Evolutionary conservation across 2,113 vertebrate species (phyloP).

Genomic region (Oncorhynchus keta): DNA sequence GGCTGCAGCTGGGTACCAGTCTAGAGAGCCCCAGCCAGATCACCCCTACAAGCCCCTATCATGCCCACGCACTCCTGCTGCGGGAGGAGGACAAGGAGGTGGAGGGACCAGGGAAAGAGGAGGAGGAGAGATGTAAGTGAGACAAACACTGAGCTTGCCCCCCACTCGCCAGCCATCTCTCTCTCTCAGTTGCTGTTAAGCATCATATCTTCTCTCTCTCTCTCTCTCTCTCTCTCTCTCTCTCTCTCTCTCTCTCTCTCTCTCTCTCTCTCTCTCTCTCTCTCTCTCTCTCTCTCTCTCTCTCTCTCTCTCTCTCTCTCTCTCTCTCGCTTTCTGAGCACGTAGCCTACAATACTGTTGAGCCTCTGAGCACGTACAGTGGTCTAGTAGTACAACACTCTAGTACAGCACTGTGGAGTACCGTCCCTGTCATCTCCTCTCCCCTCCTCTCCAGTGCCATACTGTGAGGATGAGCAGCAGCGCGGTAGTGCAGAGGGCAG

Average conservation of each 20-base stretch:
- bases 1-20: conserved; percentile 90
- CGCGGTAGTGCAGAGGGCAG: conserved; percentile 52
- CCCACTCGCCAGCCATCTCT: too few relatives aligned
- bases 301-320: too few relatives aligned
- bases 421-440: background rate
- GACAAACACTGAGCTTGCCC: background rate
- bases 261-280: too few relatives aligned
- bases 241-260: too few relatives aligned
- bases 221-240: too few relatives aligned
- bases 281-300: too few relatives aligned
- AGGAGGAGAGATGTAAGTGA: conserved; percentile 71
- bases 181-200: too few relatives aligned
- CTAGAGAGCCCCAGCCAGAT: conserved; percentile 85
- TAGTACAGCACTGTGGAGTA: background rate
- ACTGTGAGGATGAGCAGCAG: conserved; percentile 66
- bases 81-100: conserved; percentile 67
- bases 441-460: conserved; percentile 64
- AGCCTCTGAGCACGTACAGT: too few relatives aligned
- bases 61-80: conserved; percentile 68
- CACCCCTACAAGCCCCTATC: conserved; percentile 78
- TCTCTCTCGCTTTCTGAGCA: too few relatives aligned
- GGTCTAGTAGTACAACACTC: background rate
- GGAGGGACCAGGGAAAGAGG: conserved; percentile 51
- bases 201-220: too few relatives aligned
- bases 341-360: too few relatives aligned